These are phyloP conservation scores for Coccyzus lansbergi DNA, from an alignment of 2,797 vertebrate species.

Conservation along the genomic window DNA sequence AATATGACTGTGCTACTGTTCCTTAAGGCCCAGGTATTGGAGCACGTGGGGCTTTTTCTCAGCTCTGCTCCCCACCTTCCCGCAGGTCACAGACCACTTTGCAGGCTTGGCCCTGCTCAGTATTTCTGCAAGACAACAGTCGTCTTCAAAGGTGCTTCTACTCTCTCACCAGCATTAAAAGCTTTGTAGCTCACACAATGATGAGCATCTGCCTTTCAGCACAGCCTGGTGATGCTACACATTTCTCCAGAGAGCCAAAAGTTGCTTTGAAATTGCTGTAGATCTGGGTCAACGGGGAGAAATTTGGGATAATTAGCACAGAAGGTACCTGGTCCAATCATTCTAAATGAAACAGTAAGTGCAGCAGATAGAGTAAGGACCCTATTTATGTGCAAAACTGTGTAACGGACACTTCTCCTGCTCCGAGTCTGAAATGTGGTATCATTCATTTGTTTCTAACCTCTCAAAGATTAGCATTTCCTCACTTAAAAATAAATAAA, in stretches of 20 bases:
- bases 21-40: background rate
- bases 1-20: background rate
- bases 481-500: background rate
- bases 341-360: background rate
- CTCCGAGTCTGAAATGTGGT: background rate
- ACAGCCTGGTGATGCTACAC: background rate
- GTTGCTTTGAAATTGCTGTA: background rate
- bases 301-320: background rate
- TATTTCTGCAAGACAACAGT: background rate
- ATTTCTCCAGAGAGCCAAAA: background rate
- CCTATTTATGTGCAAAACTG: background rate
- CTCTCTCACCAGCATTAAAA: background rate
- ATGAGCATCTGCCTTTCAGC: background rate
- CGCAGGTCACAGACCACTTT: background rate
- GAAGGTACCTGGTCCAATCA: background rate
- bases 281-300: background rate
- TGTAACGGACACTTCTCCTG: background rate
- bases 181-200: background rate
- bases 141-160: background rate
- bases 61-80: background rate
- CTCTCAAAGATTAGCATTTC: background rate
- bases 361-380: background rate
- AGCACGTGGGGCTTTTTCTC: accelerated
- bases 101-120: background rate
- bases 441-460: background rate